These are phyloP conservation scores for Eunapius fragilis DNA, from an alignment of 37 sponge, comb jelly and placozoan genomes.

Conservation along the genomic window DNA sequence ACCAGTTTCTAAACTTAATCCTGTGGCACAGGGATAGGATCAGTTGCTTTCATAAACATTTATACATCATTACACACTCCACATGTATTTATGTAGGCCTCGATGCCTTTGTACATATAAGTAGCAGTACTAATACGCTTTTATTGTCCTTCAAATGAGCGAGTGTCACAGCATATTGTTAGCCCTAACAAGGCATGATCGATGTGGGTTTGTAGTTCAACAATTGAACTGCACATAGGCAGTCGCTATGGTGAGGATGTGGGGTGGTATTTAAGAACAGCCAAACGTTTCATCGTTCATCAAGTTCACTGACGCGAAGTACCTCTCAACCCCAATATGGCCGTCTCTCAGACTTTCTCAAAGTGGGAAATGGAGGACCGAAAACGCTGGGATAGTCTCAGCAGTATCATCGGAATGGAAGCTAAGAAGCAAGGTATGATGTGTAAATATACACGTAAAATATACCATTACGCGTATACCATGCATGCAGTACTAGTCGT, in stretches of 20 bases:
- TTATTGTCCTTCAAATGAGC: not conserved
- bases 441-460: too few relatives aligned
- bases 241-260: not conserved
- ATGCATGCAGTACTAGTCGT: not conserved
- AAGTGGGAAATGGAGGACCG: not conserved
- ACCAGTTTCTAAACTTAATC: not conserved
- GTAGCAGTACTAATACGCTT: too few relatives aligned
- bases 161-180: not conserved
- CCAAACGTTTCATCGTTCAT: not conserved
- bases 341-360: not conserved
- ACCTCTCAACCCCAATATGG: not conserved
- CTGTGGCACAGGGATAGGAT: slow-evolving; percentile 33
- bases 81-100: too few relatives aligned
- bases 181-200: not conserved
- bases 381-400: not conserved
- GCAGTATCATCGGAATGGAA: not conserved
- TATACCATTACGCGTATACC: not conserved
- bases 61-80: slow-evolving; percentile 18
- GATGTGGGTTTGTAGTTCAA: not conserved
- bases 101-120: too few relatives aligned
- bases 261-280: not conserved
- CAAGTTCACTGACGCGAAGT: not conserved
- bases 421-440: not conserved
- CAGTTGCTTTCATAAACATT: slow-evolving; percentile 3
- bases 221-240: not conserved